A percentile compares a stretch with the other conserved stretches of the same genome.
Evolutionary conservation across 2,888 invertebrate species (phyloP).

Genomic region (Caenorhabditis macrosperma): DNA sequence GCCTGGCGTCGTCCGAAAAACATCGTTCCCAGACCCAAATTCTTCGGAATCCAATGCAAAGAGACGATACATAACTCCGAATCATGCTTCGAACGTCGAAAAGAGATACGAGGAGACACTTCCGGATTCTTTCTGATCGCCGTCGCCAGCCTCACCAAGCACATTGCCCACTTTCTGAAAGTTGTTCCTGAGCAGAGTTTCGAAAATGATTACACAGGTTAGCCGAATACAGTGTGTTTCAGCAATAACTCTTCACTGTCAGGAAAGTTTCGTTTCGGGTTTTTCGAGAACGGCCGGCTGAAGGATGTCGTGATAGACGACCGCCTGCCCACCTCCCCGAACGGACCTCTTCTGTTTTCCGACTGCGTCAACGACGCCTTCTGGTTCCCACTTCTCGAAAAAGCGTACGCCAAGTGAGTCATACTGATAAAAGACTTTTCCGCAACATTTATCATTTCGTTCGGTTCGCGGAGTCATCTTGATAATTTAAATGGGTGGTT

Average conservation of each 20-base stretch:
- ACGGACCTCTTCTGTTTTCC: background rate
- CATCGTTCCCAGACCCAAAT: slow-evolving; percentile 3
- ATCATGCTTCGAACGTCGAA: slow-evolving; percentile 22
- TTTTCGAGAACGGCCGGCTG: background rate
- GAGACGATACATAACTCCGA: no score
- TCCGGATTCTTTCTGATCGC: slow-evolving; percentile 16
- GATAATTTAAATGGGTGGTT: no score
- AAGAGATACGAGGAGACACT: background rate
- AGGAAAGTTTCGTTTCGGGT: slow-evolving; percentile 21
- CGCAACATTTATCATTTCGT: no score
- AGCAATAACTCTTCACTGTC: background rate
- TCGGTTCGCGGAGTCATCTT: no score
- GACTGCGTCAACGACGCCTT: slow-evolving; percentile 2
- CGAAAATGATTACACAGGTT: slow-evolving; percentile 10
- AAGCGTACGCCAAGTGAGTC: slow-evolving; percentile 31
- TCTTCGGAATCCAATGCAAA: slow-evolving; percentile 8
- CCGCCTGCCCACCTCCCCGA: background rate
- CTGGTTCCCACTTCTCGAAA: slow-evolving; percentile 33
- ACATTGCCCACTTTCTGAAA: background rate
- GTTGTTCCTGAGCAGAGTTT: slow-evolving; percentile 22
- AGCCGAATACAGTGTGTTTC: background rate
- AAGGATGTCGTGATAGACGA: slow-evolving; percentile 9
- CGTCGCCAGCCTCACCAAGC: slow-evolving; percentile 18
- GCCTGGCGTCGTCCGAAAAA: slow-evolving; percentile 10
- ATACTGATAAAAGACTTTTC: background rate